Base-by-base conservation (phyloP, 2,113 vertebrate genomes). In the Sphaerodactylus townsendi region DNA sequence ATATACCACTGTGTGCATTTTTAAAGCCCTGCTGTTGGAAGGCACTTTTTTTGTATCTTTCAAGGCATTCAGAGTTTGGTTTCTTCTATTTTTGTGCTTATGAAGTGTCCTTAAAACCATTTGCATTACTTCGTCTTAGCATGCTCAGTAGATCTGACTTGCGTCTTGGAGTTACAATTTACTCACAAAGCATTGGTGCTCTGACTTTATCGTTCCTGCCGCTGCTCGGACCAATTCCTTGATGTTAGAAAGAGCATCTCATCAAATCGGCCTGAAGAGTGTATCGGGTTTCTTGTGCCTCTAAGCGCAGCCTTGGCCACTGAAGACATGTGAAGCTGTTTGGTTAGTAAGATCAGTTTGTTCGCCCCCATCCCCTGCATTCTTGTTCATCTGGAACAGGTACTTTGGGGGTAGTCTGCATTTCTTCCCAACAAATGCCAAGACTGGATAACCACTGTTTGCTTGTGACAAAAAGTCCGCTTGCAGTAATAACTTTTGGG, bases 31-130 rank as follows among this genome's bases (percentile, higher is more conserved):
- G 76, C 87, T 94, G 69, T 89, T 85, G 87, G 87, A 92, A 94
- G 90, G 88, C 87, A 92, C 82, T 90, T 93, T 94, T 37, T 91
- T 90, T 85, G 77, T 93, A 85, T 85, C 82, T 94, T 93, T 92
- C 89, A 89, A 69, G 77, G 83, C 86, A 53, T 89, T 93, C 86
- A 56, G 75, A 87, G 85, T 92, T 35, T 87, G 25, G 25, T 93
- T 93, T 90, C 83, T 90, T 88, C 80, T 88, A 87, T 88, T 92
- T 90, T 92, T 87, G 87, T 86, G 92, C 90, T 94, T 94, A 89
- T 82, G 69, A 95, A 95, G 93, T 94, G 93, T 92, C 93, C 92
- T 93, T 94, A 91, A 90, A 86, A 89, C 88, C 88, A 79, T 88
- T 89, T 92, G 90, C 89, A 87, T 82, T 91, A 68, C 91, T 88